Evolutionary conservation across 2,888 invertebrate genomes (phyloP), one percentile per base, ranked within the genome.

Genomic region (Caradrina kadenii): DNA sequence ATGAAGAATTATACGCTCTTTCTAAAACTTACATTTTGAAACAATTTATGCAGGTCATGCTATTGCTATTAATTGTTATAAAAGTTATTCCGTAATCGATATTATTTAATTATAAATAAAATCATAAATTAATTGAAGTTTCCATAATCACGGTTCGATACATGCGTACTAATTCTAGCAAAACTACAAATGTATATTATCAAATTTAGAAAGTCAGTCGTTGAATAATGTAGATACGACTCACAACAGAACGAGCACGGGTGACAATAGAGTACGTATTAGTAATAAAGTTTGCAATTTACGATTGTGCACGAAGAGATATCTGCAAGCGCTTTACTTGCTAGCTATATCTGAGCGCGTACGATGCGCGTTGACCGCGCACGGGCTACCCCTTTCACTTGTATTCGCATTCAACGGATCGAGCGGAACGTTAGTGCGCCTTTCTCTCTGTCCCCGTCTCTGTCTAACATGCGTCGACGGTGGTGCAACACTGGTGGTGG

Each of bases 321-420:
- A 90, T 90, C 83, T 84, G 79, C 86, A 86, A 84, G 53, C 54
- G 80, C 81, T 83, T 82, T 86, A 81, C 86, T 85, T 62, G 83
- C 74, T 84, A 89, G 88, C 86, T 85, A 86, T 89, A 90, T 88
- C 88, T 85, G 86, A 88, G 89, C 89, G 89, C 88, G 86, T 85
- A 85, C 81, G 86, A 88, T 87, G 88, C 89, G 88, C 90, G 89
- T 89, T 93, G 92, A 92, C 93, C 93, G 93, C 89, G 89, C 90
- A 89, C 88, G 89, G 90, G 91, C 93, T 91, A 94, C 94, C 95
- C 95, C 95, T 95, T 95, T 95, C 95, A 95, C 95, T 95, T 94
- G 91, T 92, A 90, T 92, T 93, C 91, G 91, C 91, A 90, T 91
- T 91, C 87, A 92, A 86, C 91, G 93, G 91, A 93, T 93, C 91